Evolutionary conservation across 2,797 vertebrate species (phyloP).

Genomic region (Rhinella marina): DNA sequence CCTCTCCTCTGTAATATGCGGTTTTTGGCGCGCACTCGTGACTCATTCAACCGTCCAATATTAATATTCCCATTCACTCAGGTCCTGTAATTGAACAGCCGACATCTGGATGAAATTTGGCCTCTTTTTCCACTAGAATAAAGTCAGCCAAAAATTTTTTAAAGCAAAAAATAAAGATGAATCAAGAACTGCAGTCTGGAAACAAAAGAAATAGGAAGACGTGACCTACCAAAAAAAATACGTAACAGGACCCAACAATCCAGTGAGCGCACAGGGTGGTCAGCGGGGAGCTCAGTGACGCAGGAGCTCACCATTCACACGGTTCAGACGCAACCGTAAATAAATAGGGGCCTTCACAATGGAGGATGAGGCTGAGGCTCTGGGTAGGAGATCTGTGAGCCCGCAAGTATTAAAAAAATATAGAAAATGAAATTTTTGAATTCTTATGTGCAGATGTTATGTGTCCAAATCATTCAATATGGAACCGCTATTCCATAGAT

Average conservation of each 20-base stretch:
- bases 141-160: not conserved
- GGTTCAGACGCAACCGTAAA: too few relatives aligned
- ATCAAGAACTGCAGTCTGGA: constrained; percentile 8
- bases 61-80: constrained; percentile 44
- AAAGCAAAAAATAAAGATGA: constrained; percentile 4
- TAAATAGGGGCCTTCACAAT: too few relatives aligned
- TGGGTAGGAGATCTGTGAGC: too few relatives aligned
- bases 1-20: constrained; percentile 37
- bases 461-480: too few relatives aligned
- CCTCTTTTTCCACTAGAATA: not conserved
- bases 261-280: not conserved
- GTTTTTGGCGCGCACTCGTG: constrained; percentile 20
- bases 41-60: constrained; percentile 34
- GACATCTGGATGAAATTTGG: constrained; percentile 53
- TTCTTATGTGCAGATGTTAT: too few relatives aligned
- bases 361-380: too few relatives aligned
- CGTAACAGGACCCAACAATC: not conserved
- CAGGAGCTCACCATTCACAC: too few relatives aligned
- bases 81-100: constrained; percentile 4
- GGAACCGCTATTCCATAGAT: too few relatives aligned
- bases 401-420: too few relatives aligned
- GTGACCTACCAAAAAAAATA: not conserved
- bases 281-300: not conserved
- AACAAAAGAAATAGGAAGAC: not conserved
- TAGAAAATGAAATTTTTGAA: too few relatives aligned